Percentiles rank a stretch among this genome's conserved stretches.
These are phyloP conservation scores for Mus pahari DNA, from an alignment of 2,113 vertebrate genomes.

Conservation along the genomic window DNA sequence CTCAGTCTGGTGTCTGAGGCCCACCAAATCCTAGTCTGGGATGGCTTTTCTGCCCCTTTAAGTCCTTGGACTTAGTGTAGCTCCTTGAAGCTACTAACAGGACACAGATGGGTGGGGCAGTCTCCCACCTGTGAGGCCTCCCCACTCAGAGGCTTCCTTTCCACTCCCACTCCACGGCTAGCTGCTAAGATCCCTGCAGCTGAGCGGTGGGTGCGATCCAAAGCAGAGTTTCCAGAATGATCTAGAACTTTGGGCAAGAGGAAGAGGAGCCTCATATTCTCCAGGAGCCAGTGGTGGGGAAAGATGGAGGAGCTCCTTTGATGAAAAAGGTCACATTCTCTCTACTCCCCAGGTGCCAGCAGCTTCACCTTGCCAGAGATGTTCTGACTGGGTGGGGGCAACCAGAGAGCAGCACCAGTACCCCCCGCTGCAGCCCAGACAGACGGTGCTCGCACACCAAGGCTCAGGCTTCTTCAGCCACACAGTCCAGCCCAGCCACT, in stretches of 20 bases:
- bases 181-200: neutral
- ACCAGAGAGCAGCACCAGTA: conserved; percentile 2
- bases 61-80: neutral
- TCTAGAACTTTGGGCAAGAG: neutral
- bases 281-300: neutral
- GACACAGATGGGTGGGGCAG: neutral
- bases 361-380: conserved; percentile 19
- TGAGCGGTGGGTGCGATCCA: neutral
- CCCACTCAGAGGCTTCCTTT: too few species aligned
- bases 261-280: neutral
- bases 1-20: neutral
- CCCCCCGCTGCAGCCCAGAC: conserved; percentile 68
- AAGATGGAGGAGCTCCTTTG: neutral
- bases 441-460: conserved; percentile 60
- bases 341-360: conserved; percentile 72
- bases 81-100: fast-evolving
- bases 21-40: neutral
- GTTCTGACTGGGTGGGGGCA: neutral
- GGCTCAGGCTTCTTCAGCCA: conserved; percentile 58
- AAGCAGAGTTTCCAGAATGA: neutral
- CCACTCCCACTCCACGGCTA: too few species aligned
- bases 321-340: neutral
- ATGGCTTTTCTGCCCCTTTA: neutral
- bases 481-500: conserved; percentile 73
- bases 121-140: neutral